Conservation (phyloP, 2,113 vertebrate species). For the Myiozetetes cayanensis region DNA sequence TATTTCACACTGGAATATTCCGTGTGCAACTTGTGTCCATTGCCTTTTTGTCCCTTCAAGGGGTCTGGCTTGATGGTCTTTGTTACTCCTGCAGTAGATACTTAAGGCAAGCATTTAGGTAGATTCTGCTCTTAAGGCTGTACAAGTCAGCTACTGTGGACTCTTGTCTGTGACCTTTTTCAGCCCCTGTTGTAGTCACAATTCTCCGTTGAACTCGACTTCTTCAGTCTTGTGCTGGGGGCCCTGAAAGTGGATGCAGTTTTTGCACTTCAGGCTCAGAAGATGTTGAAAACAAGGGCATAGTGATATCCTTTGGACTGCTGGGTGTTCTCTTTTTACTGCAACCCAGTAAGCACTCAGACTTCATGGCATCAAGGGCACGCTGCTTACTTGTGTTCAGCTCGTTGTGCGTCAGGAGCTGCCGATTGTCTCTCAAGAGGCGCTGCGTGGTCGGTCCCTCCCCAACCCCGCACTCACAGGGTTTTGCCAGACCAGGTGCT, state of each 20-base stretch:
- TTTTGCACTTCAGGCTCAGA: not conserved
- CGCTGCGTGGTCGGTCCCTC: fast-evolving
- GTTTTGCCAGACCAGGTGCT: not conserved
- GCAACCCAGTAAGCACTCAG: not conserved
- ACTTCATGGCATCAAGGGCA: not conserved
- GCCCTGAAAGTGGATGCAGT: fast-evolving
- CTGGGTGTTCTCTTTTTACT: not conserved
- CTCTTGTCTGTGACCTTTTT: no score
- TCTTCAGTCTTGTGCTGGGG: not conserved
- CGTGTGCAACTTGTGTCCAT: not conserved
- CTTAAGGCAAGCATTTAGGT: not conserved
- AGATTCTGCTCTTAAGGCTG: not conserved
- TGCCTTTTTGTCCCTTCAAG: not conserved
- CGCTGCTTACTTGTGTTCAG: fast-evolving
- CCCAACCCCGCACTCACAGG: not conserved
- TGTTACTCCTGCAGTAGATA: not conserved
- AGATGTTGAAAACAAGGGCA: not conserved
- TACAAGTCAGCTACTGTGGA: not conserved
- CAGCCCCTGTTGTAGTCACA: not conserved
- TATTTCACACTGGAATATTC: not conserved
- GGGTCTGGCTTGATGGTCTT: not conserved
- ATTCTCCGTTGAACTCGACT: not conserved
- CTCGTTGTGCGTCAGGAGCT: not conserved
- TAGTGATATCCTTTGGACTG: not conserved
- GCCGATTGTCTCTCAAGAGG: not conserved